A percentile compares a stretch with the other conserved stretches of the same genome.
Evolutionary conservation across 2,888 invertebrate species (phyloP).

Genomic region (Diadegma fenestrale): DNA sequence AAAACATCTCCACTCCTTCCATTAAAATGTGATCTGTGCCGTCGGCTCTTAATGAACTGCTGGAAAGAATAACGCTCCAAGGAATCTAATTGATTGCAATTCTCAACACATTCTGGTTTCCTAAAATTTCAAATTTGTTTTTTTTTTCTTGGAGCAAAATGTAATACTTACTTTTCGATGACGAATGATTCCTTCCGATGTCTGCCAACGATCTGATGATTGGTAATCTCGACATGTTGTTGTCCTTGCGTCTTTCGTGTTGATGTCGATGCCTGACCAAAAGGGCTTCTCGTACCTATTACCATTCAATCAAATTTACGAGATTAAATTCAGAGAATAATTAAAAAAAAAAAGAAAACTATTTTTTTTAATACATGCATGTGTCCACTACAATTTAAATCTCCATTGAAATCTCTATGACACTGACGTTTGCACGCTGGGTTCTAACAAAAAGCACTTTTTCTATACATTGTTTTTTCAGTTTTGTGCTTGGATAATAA

Average conservation of each 20-base stretch:
- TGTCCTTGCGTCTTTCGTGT: constrained; percentile 92
- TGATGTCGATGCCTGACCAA: constrained; percentile 96
- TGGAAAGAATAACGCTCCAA: neutral
- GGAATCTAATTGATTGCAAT: neutral
- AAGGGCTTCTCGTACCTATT: constrained; percentile 91
- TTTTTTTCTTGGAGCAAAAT: constrained; percentile 2
- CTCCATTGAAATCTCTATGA: too few relatives aligned
- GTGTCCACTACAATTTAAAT: neutral
- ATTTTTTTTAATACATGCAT: neutral
- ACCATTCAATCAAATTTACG: neutral
- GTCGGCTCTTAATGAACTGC: neutral
- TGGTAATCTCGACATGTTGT: constrained; percentile 92
- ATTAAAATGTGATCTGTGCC: neutral
- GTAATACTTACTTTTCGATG: constrained; percentile 94
- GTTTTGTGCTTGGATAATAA: too few relatives aligned
- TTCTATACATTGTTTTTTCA: too few relatives aligned
- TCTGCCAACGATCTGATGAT: constrained; percentile 97
- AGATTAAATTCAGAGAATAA: neutral
- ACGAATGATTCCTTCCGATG: constrained; percentile 97
- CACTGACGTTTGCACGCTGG: too few relatives aligned
- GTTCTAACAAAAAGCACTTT: too few relatives aligned
- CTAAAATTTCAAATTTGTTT: neutral
- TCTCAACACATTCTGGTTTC: neutral
- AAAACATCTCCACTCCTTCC: neutral
- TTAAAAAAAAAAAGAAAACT: neutral